A percentile compares a stretch with the other conserved stretches of the same genome.
phyloP scores from a whole-genome alignment of 2,113 vertebrate species.

The Chunga burmeisteri region DNA sequence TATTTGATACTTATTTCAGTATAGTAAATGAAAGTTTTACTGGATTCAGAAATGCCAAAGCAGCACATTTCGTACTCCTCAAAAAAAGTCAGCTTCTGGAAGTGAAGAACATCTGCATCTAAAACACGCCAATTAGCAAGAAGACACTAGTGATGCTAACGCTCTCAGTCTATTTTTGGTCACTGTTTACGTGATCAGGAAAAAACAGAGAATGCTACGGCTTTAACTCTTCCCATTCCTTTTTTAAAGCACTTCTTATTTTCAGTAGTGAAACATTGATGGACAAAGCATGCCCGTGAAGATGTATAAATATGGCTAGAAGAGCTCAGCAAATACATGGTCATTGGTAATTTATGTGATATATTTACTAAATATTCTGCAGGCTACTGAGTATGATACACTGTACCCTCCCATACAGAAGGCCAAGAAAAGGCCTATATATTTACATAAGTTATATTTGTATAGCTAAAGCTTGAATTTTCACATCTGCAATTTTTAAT shows the following conservation, averaged over 20 bases:
- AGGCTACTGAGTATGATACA: too few species aligned
- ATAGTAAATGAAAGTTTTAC: constrained; percentile 67
- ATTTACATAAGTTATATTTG: background rate
- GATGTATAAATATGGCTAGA: background rate
- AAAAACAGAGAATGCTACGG: constrained; percentile 34
- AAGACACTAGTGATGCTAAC: constrained; percentile 70
- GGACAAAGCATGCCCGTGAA: background rate
- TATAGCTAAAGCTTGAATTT: background rate
- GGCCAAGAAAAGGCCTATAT: background rate
- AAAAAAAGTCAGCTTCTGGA: constrained; percentile 59
- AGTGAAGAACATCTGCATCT: constrained; percentile 82
- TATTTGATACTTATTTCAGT: constrained; percentile 60
- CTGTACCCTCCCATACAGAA: background rate
- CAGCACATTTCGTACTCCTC: constrained; percentile 72
- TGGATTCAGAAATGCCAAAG: constrained; percentile 76
- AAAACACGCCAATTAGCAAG: constrained; percentile 77
- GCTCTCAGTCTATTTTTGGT: constrained; percentile 74
- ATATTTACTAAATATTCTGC: background rate
- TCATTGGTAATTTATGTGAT: background rate
- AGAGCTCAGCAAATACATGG: background rate
- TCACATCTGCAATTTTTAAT: background rate
- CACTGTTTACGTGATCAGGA: constrained; percentile 60
- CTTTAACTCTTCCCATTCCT: constrained; percentile 47
- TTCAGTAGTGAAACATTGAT: background rate
- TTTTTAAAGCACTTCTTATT: background rate